Percentiles rank a stretch among this genome's conserved stretches.
Evolutionary conservation across 1,140 invertebrate species (phyloP).

Genomic region (Ladona fulva): DNA sequence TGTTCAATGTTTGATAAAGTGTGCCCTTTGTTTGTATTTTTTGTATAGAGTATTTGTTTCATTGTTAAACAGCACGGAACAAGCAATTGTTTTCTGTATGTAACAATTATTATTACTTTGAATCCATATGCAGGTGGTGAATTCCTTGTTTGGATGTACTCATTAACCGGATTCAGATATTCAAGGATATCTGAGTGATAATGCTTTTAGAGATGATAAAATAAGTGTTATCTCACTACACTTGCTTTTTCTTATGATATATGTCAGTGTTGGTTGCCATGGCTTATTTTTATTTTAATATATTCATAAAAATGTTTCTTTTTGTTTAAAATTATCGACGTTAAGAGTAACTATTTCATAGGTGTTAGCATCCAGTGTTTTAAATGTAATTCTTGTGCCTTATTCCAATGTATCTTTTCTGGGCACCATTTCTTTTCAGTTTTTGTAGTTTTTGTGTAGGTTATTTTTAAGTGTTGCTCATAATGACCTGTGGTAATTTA

Average conservation of each 20-base stretch:
- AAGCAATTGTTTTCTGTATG: neutral
- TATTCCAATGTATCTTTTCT: neutral
- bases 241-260: neutral
- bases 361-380: neutral
- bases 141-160: neutral
- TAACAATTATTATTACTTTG: neutral
- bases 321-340: neutral
- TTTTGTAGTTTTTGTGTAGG: neutral
- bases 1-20: neutral
- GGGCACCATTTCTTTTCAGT: neutral
- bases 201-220: neutral
- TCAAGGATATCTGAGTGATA: neutral
- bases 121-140: neutral
- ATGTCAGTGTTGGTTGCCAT: neutral
- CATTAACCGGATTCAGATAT: neutral
- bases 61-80: neutral
- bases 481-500: neutral
- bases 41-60: neutral
- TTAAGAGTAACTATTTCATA: neutral
- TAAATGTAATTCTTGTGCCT: neutral
- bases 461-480: neutral
- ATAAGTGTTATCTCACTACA: neutral
- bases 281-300: neutral
- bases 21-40: neutral
- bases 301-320: neutral